A percentile compares a stretch with the other conserved stretches of the same genome.
These are phyloP conservation scores for Melanotaenia duboulayi DNA, from an alignment of 2,113 vertebrate species.

Conservation along the genomic window DNA sequence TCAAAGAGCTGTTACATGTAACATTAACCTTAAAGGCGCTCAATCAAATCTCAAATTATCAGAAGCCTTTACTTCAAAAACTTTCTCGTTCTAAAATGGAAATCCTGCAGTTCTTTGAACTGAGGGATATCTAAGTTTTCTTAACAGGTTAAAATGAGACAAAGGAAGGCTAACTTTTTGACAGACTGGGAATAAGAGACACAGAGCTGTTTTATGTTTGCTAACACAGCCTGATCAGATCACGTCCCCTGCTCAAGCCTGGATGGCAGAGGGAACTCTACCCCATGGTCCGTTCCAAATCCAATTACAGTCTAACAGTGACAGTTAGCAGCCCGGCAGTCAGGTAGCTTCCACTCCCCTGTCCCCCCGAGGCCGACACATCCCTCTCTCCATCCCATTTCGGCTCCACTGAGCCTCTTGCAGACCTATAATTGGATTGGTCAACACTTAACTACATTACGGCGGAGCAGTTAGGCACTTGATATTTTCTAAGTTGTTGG, in stretches of 20 bases:
- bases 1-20: slow-evolving; percentile 35
- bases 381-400: slow-evolving; percentile 68
- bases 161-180: slow-evolving; percentile 20
- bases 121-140: slow-evolving; percentile 9
- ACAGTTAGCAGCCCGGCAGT: slow-evolving; percentile 85
- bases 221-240: slow-evolving; percentile 74
- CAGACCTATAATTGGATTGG: slow-evolving; percentile 87
- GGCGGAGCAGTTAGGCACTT: slow-evolving; percentile 87
- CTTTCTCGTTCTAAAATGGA: slow-evolving; percentile 8
- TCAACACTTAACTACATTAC: slow-evolving; percentile 89
- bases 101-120: slow-evolving; percentile 13
- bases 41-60: slow-evolving; percentile 53
- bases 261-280: slow-evolving; percentile 64
- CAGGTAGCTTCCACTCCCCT: slow-evolving; percentile 81
- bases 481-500: slow-evolving; percentile 89
- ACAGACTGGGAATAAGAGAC: slow-evolving; percentile 28
- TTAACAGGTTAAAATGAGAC: slow-evolving; percentile 19
- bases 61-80: slow-evolving; percentile 12
- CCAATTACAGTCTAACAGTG: slow-evolving; percentile 84
- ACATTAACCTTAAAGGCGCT: slow-evolving; percentile 38
- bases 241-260: slow-evolving; percentile 60
- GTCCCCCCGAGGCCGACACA: slow-evolving; percentile 58
- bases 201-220: slow-evolving; percentile 62
- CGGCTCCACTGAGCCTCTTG: slow-evolving; percentile 54
- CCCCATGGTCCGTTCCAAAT: slow-evolving; percentile 81